Evolutionary conservation across 2,888 invertebrate genomes (phyloP), one percentile per base, ranked within the genome.

Genomic region (Netelia melanura): DNA sequence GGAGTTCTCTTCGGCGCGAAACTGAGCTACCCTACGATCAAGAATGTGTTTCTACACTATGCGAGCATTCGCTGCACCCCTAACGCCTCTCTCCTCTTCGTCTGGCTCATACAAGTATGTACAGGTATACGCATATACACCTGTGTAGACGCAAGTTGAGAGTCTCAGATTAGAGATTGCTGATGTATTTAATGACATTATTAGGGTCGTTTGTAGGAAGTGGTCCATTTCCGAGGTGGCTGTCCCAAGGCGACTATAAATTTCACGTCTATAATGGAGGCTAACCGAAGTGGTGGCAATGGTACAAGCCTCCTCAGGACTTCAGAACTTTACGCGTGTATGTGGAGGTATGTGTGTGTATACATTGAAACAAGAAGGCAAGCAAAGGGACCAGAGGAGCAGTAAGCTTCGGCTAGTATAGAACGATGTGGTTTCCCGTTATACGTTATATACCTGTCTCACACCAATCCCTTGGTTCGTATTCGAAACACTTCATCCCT

Each of bases 171-270:
- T 92, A 92, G 91, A 88, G 89, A 89, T 90, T 89, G 87, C 89
- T 88, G 90, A 92, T 91, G 90, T 89, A 91, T 92, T 90, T 92
- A 92, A 92, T 92, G 90, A 90, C 88, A 90, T 92, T 92, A 92
- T 93, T 93, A 93, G 90, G 90, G 90, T 91, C 91, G 89, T 89
- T 89, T 85, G 79, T 88, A 89, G 90, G 89, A 91, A 91, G 89
- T 89, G 90, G 89, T 86, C 84, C 89, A 89, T 87, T 90, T 89
- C 90, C 89, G 88, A 89, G 88, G 88, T 89, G 86, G 89, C 76
- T 81, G 90, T 92, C 91, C 93, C 92, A 86, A 84, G 92, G 89
- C 85, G 88, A 86, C 87, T 89, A 89, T 93, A 91, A 92, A 92
- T 93, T 92, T 87, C 90, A 83, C 86, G 89, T 88, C 89, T 88